Conservation (phyloP, 2,888 invertebrate species). For the Tetranychus piercei region DNA sequence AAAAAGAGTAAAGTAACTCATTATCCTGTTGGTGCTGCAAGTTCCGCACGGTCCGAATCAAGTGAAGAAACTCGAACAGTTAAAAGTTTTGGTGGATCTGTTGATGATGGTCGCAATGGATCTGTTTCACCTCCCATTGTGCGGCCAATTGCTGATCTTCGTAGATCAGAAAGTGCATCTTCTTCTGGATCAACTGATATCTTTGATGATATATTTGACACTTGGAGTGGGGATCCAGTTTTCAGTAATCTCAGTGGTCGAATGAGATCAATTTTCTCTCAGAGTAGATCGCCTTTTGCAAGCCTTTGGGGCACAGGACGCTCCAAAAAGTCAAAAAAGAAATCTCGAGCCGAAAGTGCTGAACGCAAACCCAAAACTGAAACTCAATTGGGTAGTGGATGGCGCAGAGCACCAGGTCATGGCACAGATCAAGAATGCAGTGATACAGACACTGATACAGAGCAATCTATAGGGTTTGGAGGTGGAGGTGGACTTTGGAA, state of each 20-base stretch:
- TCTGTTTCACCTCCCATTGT: background rate
- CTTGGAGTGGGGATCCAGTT: slow-evolving; percentile 27
- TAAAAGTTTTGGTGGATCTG: slow-evolving; percentile 8
- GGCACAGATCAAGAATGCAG: slow-evolving; percentile 16
- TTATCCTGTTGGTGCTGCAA: slow-evolving; percentile 18
- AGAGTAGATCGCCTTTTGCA: background rate
- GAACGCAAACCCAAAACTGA: slow-evolving; percentile 22
- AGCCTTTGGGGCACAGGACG: slow-evolving; percentile 20
- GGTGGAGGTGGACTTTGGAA: slow-evolving; percentile 10
- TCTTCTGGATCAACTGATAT: slow-evolving; percentile 28
- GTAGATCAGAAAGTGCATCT: slow-evolving; percentile 26
- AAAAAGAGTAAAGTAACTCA: slow-evolving; percentile 26
- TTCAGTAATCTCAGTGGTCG: slow-evolving; percentile 23
- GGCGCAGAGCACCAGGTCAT: background rate
- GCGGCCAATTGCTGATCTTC: slow-evolving; percentile 10
- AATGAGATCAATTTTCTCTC: slow-evolving; percentile 11
- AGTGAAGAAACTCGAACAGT: slow-evolving; percentile 6
- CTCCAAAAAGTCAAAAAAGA: slow-evolving; percentile 5
- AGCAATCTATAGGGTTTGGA: background rate
- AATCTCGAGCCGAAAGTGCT: slow-evolving; percentile 25
- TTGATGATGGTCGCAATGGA: background rate
- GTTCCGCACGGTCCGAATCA: slow-evolving; percentile 19
- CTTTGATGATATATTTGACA: slow-evolving; percentile 28
- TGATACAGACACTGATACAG: slow-evolving; percentile 13
- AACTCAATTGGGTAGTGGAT: background rate